Evolutionary conservation across 2,113 vertebrate species (phyloP), one percentile per base, ranked within the genome.

Genomic region (Coregonus clupeaformis): DNA sequence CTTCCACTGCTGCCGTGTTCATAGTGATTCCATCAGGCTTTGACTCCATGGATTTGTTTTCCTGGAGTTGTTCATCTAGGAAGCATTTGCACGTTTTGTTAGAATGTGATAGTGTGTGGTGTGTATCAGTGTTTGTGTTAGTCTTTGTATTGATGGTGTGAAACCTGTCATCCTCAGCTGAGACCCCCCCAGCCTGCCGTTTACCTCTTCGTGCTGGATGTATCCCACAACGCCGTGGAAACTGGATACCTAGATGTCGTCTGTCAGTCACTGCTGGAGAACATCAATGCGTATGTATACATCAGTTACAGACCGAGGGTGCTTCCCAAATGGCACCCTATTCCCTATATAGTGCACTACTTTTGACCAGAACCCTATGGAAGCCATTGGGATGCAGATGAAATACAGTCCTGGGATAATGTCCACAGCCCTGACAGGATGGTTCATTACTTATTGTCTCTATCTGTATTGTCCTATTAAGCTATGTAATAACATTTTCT

Each of bases 141-240:
- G 12, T 16, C 14, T 52, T 52, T 60, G 7, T 60, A 22, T 60
- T 60, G 57, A 60, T 16, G 0, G 13, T 60, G n/a, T 60, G n/a
- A 9, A 7, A n/a, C 57, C 57, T 22, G n/a, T 60, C 57, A 22
- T 60, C 57, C 57, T 22, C 80, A 99, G 97, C 87, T 99, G 83
- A 94, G 97, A 55, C 97, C 97, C 9, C 97, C 97, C 70, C 97
- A 99, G 13, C 97, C 97, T 6, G 97, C 97, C 5, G 96, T 96
- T 84, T 99, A 99, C 90, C 95, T 99, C 77, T 99, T 98, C 66
- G 90, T 97, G 67, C 94, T 98, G 78, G 97, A 99, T 42, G 97
- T 98, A 47, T 98, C 97, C 85, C 97, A 98, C 72, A 98, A 98
- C 76, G 97, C 97, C 13, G 14, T 98, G 85, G 96, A 98, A 90